Base-by-base conservation (phyloP, 2,113 vertebrate genomes). In the Smithornis capensis region DNA sequence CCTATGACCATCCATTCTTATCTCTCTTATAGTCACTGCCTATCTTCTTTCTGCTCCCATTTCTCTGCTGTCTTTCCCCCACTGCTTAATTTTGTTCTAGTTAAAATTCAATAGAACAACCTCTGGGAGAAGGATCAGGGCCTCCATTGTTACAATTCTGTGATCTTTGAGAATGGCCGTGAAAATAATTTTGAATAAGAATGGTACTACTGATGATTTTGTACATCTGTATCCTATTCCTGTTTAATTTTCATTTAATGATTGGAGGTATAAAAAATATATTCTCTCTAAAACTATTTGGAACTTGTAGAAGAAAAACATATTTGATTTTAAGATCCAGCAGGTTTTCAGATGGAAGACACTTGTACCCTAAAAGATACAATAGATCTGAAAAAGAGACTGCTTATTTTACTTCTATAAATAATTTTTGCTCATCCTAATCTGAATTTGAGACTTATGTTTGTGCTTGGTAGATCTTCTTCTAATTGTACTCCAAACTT, bases 1-100 rank as follows among this genome's bases (percentile, higher is more conserved):
- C 67, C 92, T 81, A 69, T 91, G 94, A 92, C 94, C 80, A 82
- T 89, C 89, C 94, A 84, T 89, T 96, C 94, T 87, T 92, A 92
- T 90, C 86, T 94, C 29, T 82, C 3, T 55, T 87, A 53, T 49
- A 82, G 33, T 47, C 75, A 31, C 80, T 89, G 69, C 71, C 80
- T 79, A 14, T 82, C 83, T 94, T 89, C 80, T 60, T 84, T 75
- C 69, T 92, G 73, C 74, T 87, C 37, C 62, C 40, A 16, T 89
- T 89, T 89, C 55, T 35, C 56, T 83, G 59, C 83, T 83, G 92
- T 78, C 69, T 81, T 86, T 17, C 24, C 35, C 14, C 4, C 21
- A 12, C 33, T 86, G 35, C 87, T 84, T 95, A 78, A 68, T 76
- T 91, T 62, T 82, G 78, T 79, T 69, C 56, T 79, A 68, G 56